Percentiles rank a stretch among this genome's conserved stretches.
phyloP scores from a whole-genome alignment of 2,113 vertebrate genomes.

The Sialia sialis region DNA sequence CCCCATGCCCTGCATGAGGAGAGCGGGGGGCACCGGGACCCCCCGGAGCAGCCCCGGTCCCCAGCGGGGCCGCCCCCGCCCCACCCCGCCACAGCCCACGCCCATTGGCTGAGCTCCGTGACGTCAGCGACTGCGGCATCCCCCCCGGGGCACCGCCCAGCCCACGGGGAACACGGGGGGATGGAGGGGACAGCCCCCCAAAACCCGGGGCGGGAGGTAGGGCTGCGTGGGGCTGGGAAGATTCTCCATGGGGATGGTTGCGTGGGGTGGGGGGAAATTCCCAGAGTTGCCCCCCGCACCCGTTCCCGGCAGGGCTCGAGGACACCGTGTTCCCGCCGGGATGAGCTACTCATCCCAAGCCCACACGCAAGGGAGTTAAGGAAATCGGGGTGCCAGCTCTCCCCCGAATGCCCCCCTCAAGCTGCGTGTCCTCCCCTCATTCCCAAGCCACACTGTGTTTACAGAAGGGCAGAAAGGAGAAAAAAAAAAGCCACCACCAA shows the following conservation, averaged over 20 bases:
- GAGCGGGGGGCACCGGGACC: not conserved
- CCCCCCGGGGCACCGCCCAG: not conserved
- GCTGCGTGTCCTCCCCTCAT: too few species aligned
- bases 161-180: not conserved
- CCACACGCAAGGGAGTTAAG: too few species aligned
- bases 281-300: not conserved
- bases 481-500: not conserved
- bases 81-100: not conserved
- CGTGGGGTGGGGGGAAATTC: not conserved
- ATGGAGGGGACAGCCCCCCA: not conserved
- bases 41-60: not conserved
- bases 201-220: not conserved
- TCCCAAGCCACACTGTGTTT: not conserved
- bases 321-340: not conserved
- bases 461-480: not conserved
- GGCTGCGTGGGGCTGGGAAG: not conserved
- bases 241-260: too few species aligned
- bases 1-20: slow-evolving; percentile 24
- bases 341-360: not conserved
- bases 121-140: not conserved
- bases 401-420: not conserved
- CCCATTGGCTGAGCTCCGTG: not conserved
- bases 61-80: not conserved
- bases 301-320: not conserved
- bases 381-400: not conserved